phyloP scores from a whole-genome alignment of 2,113 vertebrate genomes.

The Myodes glareolus region DNA sequence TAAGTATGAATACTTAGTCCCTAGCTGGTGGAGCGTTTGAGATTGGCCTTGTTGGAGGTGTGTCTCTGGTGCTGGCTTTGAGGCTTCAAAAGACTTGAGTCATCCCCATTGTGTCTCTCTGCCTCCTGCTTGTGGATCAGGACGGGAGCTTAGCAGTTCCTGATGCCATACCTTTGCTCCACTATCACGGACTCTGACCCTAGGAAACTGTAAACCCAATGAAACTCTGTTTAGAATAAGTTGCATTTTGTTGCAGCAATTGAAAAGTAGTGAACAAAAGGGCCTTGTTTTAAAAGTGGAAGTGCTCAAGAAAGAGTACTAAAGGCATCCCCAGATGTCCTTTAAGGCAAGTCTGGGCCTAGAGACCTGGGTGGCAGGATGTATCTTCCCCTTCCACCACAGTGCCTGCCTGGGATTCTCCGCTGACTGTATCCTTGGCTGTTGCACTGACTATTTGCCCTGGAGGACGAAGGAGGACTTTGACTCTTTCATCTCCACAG shows the following conservation, averaged over 20 bases:
- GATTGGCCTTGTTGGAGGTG: background rate
- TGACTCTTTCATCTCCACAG: background rate
- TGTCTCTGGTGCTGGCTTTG: background rate
- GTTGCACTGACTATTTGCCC: background rate
- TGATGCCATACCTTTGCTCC: background rate
- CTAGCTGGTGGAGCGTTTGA: background rate
- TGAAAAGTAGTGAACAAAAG: background rate
- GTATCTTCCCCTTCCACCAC: no score
- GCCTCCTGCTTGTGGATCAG: background rate
- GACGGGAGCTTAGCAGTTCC: background rate
- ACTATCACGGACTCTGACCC: background rate
- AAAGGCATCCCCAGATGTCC: fast-evolving
- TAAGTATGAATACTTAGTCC: background rate
- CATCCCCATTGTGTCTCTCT: background rate
- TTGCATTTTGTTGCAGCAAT: background rate
- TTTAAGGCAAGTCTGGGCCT: no score
- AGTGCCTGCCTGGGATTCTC: background rate
- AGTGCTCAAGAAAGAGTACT: background rate
- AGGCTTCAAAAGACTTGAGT: background rate
- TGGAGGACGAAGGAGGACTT: fast-evolving
- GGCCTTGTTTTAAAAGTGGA: background rate
- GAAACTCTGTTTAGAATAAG: background rate
- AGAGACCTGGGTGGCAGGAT: fast-evolving
- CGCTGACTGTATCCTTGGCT: background rate
- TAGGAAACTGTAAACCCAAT: background rate